These are phyloP conservation scores for Anseranas semipalmata DNA, from an alignment of 2,113 vertebrate genomes.

Conservation along the genomic window DNA sequence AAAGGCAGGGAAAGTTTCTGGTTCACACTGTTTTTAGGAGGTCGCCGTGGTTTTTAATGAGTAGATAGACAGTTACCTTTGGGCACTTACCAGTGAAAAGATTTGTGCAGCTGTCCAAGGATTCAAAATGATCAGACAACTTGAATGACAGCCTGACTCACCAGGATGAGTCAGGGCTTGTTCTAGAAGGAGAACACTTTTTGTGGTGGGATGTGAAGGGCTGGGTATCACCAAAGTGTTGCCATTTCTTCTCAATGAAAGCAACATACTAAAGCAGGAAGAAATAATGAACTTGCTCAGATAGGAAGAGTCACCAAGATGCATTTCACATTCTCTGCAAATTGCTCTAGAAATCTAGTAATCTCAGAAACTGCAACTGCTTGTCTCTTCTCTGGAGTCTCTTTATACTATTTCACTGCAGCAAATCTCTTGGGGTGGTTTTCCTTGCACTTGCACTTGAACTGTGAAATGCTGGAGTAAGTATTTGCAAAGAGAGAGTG, in stretches of 20 bases:
- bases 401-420: not conserved
- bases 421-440: not conserved
- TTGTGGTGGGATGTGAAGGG: not conserved
- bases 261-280: not conserved
- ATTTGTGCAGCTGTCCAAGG: not conserved
- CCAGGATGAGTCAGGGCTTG: constrained; percentile 24
- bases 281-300: not conserved
- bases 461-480: not conserved
- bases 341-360: not conserved
- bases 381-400: not conserved
- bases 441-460: not conserved
- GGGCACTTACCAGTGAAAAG: not conserved
- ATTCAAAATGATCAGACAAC: not conserved
- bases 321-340: not conserved
- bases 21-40: not conserved
- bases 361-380: not conserved
- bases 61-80: not conserved
- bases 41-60: not conserved
- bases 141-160: constrained; percentile 38
- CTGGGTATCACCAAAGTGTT: not conserved
- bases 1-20: not conserved
- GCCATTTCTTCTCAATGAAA: not conserved
- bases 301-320: not conserved
- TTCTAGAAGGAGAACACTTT: not conserved
- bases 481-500: not conserved